Conservation (phyloP, 1,140 invertebrate genomes). For the Sarcophaga bullata region DNA sequence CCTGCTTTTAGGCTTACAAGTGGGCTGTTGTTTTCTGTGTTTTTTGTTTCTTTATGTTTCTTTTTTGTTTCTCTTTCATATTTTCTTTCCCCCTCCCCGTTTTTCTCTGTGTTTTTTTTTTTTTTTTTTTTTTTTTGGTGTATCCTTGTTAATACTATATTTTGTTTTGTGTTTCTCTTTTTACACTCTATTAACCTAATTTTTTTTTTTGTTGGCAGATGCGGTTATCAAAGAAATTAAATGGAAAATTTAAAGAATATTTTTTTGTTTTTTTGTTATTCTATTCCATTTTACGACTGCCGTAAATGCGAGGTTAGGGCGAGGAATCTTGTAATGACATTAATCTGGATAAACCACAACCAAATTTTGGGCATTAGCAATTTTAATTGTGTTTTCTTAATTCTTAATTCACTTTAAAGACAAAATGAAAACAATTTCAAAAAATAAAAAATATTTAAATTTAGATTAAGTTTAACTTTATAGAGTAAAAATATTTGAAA, state of each 20-base stretch:
- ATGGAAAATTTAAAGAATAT: constrained; percentile 55
- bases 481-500: too few relatives aligned
- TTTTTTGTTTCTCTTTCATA: background rate
- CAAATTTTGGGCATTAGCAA: background rate
- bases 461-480: too few relatives aligned
- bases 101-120: background rate
- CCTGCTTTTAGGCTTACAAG: constrained; percentile 16
- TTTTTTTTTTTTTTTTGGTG: background rate
- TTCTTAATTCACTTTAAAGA: too few relatives aligned
- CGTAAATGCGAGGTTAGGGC: background rate
- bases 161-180: constrained; percentile 42
- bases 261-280: background rate
- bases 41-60: constrained; percentile 17
- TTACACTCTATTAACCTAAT: constrained; percentile 65
- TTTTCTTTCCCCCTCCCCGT: background rate
- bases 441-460: too few relatives aligned
- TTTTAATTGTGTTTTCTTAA: background rate
- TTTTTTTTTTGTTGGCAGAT: constrained; percentile 52
- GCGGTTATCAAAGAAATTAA: constrained; percentile 58
- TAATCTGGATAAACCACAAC: background rate
- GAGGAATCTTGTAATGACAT: background rate
- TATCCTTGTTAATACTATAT: constrained; percentile 9
- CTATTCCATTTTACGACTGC: background rate
- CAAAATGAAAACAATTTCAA: too few relatives aligned
- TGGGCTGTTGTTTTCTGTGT: constrained; percentile 3